phyloP scores from a whole-genome alignment of 2,113 vertebrate species.

The Thermophis baileyi region DNA sequence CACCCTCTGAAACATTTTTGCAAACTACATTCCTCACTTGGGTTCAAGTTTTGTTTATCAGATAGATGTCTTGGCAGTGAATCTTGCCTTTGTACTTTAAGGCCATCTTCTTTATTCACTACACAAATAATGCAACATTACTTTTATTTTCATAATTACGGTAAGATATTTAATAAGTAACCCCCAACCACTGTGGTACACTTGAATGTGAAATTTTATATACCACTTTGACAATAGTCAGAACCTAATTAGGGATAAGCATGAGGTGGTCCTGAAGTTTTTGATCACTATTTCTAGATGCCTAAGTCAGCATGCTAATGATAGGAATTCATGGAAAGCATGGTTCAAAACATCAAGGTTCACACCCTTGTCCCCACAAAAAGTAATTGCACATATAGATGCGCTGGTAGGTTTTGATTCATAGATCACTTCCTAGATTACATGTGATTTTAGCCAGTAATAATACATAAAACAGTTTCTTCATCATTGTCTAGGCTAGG shows the following conservation, averaged over 20 bases:
- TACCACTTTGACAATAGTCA: background rate
- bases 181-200: background rate
- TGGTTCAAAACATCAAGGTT: background rate
- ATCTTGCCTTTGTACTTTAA: background rate
- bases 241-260: background rate
- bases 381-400: background rate
- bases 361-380: background rate
- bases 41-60: background rate
- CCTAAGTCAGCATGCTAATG: background rate
- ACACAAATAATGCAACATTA: background rate
- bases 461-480: background rate
- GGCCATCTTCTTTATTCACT: background rate
- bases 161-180: background rate
- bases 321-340: background rate
- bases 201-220: background rate
- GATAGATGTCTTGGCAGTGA: background rate
- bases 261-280: background rate
- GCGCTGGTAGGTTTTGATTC: background rate
- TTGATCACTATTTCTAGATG: background rate
- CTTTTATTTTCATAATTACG: background rate
- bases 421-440: background rate
- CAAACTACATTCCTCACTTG: background rate
- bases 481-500: background rate
- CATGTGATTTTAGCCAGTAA: background rate
- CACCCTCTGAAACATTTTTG: background rate